Conservation (phyloP, 2,797 vertebrate species). For the Periparus ater region DNA sequence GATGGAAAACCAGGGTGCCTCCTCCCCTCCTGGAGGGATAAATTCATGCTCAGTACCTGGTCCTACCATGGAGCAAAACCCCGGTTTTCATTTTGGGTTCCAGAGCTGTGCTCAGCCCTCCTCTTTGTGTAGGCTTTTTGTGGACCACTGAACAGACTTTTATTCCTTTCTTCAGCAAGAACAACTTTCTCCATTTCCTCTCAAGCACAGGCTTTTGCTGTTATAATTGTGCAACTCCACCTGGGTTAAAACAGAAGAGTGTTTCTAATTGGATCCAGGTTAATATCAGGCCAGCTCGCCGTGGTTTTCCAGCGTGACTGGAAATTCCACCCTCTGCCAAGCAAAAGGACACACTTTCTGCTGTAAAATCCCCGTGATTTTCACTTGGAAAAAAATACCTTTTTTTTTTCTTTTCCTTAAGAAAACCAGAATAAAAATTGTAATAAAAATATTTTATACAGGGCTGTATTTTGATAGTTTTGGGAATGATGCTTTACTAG, state of each 20-base stretch:
- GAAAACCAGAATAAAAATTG: conserved; percentile 10
- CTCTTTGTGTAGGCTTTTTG: neutral
- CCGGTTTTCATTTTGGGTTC: neutral
- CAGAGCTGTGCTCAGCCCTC: neutral
- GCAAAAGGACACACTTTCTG: conserved; percentile 36
- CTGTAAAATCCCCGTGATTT: conserved; percentile 30
- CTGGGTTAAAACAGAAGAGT: conserved; percentile 42
- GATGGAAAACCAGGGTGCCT: neutral
- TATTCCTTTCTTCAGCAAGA: conserved; percentile 46
- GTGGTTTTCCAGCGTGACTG: conserved; percentile 21
- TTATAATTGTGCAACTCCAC: conserved; percentile 41
- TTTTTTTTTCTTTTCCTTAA: neutral
- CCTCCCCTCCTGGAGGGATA: neutral
- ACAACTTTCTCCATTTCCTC: conserved; percentile 53
- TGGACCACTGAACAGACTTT: conserved; percentile 13
- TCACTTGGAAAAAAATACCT: neutral
- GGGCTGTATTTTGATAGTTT: conserved; percentile 2
- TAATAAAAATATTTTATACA: conserved; percentile 43
- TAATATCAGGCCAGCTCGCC: neutral
- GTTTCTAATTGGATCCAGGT: conserved; percentile 60
- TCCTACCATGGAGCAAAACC: neutral
- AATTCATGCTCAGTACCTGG: neutral
- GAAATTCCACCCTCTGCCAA: conserved; percentile 42
- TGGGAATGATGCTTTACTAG: neutral
- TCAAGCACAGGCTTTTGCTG: conserved; percentile 25